A percentile compares a stretch with the other conserved stretches of the same genome.
These are phyloP conservation scores for Karalla daura DNA, from an alignment of 2,797 vertebrate species.

Conservation along the genomic window DNA sequence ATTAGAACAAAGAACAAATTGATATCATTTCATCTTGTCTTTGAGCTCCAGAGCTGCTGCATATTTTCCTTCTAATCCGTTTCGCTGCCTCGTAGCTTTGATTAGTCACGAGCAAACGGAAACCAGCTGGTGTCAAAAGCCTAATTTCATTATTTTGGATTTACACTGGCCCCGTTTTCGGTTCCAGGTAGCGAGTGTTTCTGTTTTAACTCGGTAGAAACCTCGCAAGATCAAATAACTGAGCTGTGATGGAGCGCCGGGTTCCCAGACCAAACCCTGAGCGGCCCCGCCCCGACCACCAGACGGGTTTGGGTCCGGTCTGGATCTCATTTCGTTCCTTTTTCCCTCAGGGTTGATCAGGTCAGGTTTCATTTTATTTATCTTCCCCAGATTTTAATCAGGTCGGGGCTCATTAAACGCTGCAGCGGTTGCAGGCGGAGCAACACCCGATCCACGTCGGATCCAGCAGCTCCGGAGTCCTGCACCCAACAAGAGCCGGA, in stretches of 20 bases:
- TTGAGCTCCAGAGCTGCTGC: background rate
- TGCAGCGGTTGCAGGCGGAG: conserved; percentile 46
- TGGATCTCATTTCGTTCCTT: conserved; percentile 59
- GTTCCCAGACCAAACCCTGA: conserved; percentile 37
- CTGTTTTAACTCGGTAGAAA: conserved; percentile 2
- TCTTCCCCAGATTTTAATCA: conserved; percentile 62
- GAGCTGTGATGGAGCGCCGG: conserved; percentile 34
- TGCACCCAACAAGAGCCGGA: conserved; percentile 8
- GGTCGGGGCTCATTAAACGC: conserved; percentile 54
- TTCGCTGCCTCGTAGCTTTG: background rate
- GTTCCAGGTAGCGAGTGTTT: conserved; percentile 28
- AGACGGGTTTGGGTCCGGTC: conserved; percentile 26
- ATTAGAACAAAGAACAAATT: background rate
- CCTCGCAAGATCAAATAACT: conserved; percentile 22
- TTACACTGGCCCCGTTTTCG: background rate
- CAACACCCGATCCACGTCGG: conserved; percentile 24
- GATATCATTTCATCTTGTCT: background rate
- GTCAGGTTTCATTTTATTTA: conserved; percentile 61
- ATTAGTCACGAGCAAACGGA: conserved; percentile 15
- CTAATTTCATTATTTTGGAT: conserved; percentile 19
- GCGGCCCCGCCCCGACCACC: conserved; percentile 33
- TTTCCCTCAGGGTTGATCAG: conserved; percentile 54
- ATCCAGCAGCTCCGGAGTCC: conserved; percentile 31
- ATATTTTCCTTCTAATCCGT: background rate
- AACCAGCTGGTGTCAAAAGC: conserved; percentile 5